A percentile compares a stretch with the other conserved stretches of the same genome.
Conservation (phyloP, 2,888 invertebrate species). For the Bombyx huttoni region DNA sequence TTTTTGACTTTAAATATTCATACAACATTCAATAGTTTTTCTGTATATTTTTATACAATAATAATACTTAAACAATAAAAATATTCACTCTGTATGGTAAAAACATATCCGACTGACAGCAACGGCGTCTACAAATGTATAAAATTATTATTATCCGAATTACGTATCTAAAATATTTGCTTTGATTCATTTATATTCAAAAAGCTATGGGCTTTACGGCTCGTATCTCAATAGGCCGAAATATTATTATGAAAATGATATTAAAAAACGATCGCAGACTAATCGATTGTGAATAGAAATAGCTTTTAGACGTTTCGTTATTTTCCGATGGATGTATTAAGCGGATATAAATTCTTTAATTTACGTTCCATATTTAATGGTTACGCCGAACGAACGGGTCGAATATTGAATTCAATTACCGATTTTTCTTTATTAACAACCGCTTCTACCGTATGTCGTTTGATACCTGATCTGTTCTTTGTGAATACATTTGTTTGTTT, state of each 20-base stretch:
- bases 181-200: constrained; percentile 44
- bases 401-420: constrained; percentile 40
- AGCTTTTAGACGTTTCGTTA: constrained; percentile 31
- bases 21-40: neutral
- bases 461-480: too few species aligned
- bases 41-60: neutral
- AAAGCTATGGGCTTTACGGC: constrained; percentile 32
- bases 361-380: constrained; percentile 34
- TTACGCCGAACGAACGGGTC: constrained; percentile 23
- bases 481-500: constrained; percentile 17
- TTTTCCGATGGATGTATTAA: constrained; percentile 36
- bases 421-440: constrained; percentile 35
- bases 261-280: constrained; percentile 35
- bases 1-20: too few species aligned
- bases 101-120: constrained; percentile 11
- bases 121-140: constrained; percentile 10
- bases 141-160: constrained; percentile 18
- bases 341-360: constrained; percentile 31
- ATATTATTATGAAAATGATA: constrained; percentile 26
- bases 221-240: constrained; percentile 33
- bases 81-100: neutral
- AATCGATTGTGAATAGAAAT: constrained; percentile 54
- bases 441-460: constrained; percentile 21
- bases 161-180: constrained; percentile 32
- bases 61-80: neutral